Base-by-base conservation (phyloP, 1,140 invertebrate species). In the Contarinia nasturtii region DNA sequence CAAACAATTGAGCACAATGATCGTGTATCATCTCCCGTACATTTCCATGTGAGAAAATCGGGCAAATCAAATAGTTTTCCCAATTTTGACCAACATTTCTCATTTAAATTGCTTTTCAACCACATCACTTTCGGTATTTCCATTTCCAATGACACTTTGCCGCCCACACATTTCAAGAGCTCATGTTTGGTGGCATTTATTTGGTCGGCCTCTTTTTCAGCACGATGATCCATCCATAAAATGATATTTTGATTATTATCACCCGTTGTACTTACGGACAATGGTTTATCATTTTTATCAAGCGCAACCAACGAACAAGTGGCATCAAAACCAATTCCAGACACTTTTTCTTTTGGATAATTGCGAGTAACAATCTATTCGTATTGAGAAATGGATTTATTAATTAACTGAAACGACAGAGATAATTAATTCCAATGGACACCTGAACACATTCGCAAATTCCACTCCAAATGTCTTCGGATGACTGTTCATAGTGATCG, bases 171-270 rank as follows among this genome's bases (percentile, higher is more conserved):
- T 51, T 81, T 72, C 1, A 97, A 68, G 10, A 92, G 74, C 19
- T 73, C 57, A 67, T 95, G 82, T 15, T 75, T 66, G 1, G 74
- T 76, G 22, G 67, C 68, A 61, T 94, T 96, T 12, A 97, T 94
- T 17, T 75, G 66, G 15, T 78, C 71, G 0, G 90, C 85, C 70
- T 96, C 84, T 41, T 73, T 60, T 17, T 74, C 66, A 2, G 92
- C 92, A 54, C 93, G 68, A 59, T 97, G 92, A 63, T 98, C 93
- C 87, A 96, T 83, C 93, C 93, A 98, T 65, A 96, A 76, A 33
- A 97, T 86, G 20, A 97, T 72, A 65, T 97, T 93, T 61, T 84
- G 80, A 11, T 58, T 68, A 57, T 74, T 58, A 36, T 67, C 71
- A 72, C 81, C 80, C 55, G 75, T 73, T 41, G 73, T 72, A 66